Percentiles rank a stretch among this genome's conserved stretches.
Evolutionary conservation across 2,113 vertebrate genomes (phyloP).

Genomic region (Daboia siamensis): DNA sequence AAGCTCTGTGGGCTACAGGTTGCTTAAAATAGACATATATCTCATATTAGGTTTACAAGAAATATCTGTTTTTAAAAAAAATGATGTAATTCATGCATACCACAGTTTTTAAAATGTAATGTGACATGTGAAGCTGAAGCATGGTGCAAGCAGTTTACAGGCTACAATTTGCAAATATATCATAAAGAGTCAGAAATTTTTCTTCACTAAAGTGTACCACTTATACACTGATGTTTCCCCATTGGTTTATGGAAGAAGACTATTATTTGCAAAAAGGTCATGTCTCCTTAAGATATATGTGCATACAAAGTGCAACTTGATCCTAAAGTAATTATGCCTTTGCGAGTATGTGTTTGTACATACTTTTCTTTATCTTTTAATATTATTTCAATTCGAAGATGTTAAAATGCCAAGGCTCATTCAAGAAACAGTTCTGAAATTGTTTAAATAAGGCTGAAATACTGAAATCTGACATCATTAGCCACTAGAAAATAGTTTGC

Average conservation of each 20-base stretch:
- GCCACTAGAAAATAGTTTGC: background rate
- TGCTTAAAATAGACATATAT: background rate
- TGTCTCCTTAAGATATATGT: background rate
- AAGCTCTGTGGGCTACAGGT: background rate
- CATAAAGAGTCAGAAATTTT: background rate
- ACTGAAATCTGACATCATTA: background rate
- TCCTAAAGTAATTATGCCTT: background rate
- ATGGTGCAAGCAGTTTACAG: background rate
- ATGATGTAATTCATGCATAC: background rate
- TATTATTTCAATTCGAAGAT: constrained; percentile 3
- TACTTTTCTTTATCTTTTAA: background rate
- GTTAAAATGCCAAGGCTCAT: background rate
- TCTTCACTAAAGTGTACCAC: background rate
- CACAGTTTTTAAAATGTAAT: background rate
- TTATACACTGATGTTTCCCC: too few species aligned
- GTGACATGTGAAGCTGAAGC: background rate
- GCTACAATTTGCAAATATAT: background rate
- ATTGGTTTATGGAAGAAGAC: background rate
- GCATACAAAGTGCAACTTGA: background rate
- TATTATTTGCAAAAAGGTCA: background rate
- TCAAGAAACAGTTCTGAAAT: background rate
- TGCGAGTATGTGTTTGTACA: background rate
- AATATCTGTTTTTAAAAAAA: background rate
- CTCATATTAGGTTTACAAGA: background rate
- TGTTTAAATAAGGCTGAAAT: background rate